Base-by-base conservation (phyloP, 2,113 vertebrate genomes). In the Euleptes europaea region DNA sequence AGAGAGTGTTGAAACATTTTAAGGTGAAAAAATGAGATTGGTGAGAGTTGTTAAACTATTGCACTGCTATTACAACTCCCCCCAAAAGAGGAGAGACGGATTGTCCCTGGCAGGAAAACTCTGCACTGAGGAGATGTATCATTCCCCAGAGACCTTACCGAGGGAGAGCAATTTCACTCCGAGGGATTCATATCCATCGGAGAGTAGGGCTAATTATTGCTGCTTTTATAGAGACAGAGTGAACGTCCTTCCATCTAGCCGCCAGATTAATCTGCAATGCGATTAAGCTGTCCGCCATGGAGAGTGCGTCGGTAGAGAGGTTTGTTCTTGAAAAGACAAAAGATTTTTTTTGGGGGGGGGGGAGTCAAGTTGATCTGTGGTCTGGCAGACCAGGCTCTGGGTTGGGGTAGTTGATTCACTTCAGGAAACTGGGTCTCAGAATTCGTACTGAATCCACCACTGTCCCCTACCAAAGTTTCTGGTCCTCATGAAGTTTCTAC, bases 151-250 rank as follows among this genome's bases (percentile, higher is more conserved):
- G n/a, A 47, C 40, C 54, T 85, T 21, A 0, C 9, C 9, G 76
- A 60, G 40, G 76, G 76, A 72, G 49, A 47, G 49, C 8, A 13
- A 65, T 33, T 9, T 21, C 11, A 44, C 57, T 60, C 82, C 0
- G 12, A 49, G 60, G 82, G 21, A 65, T 75, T 75, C 72, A 28
- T 75, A 75, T 79, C 67, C 66, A 35, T 5, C 2, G 6, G 51
- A 71, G 82, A 84, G 14, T 2, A 21, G 49, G 38, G 76, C 14
- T 85, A 63, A 72, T 85, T 78, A 79, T 72, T 72, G 84, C 73
- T 72, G 63, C 51, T 3, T 85, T 85, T 85, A 78, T 85, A 49
- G 42, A 85, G 84, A 72, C 35, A 49, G 75, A 78, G 49, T 11
- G 76, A 60, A 40, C 67, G 14, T 33, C 74, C 51, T 28, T 71